These are phyloP conservation scores for Aelia acuminata DNA, from an alignment of 2,888 invertebrate species.

Conservation along the genomic window DNA sequence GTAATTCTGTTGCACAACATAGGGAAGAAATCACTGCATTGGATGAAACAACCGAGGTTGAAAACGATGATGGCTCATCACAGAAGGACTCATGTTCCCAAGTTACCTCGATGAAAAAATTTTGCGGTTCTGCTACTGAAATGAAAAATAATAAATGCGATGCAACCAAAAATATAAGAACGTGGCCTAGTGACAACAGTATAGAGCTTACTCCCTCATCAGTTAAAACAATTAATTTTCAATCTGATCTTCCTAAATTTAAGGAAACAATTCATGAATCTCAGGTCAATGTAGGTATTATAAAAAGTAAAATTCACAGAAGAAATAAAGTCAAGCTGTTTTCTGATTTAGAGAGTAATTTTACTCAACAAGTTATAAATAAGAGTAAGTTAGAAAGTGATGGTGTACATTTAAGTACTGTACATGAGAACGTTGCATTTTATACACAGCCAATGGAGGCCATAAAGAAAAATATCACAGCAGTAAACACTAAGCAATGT, in stretches of 20 bases:
- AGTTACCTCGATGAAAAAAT: background rate
- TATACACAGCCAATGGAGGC: background rate
- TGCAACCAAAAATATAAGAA: background rate
- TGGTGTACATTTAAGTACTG: background rate
- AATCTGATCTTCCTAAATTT: background rate
- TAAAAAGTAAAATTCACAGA: background rate
- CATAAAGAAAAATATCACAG: background rate
- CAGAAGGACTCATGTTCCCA: background rate
- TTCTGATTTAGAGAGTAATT: background rate
- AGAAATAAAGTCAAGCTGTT: background rate
- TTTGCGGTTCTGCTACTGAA: background rate
- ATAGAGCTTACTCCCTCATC: background rate
- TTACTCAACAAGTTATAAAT: constrained; percentile 15
- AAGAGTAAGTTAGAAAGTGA: background rate
- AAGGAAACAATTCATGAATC: background rate
- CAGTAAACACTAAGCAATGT: background rate
- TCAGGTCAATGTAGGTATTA: background rate
- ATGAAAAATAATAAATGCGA: background rate
- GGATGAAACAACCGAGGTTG: background rate
- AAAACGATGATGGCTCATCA: background rate
- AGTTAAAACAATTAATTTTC: background rate
- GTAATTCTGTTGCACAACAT: constrained; percentile 7
- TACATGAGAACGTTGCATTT: background rate
- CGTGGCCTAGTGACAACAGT: background rate
- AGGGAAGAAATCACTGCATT: background rate